Evolutionary conservation across 2,113 vertebrate species (phyloP), one percentile per base, ranked within the genome.

Genomic region (Cairina moschata): DNA sequence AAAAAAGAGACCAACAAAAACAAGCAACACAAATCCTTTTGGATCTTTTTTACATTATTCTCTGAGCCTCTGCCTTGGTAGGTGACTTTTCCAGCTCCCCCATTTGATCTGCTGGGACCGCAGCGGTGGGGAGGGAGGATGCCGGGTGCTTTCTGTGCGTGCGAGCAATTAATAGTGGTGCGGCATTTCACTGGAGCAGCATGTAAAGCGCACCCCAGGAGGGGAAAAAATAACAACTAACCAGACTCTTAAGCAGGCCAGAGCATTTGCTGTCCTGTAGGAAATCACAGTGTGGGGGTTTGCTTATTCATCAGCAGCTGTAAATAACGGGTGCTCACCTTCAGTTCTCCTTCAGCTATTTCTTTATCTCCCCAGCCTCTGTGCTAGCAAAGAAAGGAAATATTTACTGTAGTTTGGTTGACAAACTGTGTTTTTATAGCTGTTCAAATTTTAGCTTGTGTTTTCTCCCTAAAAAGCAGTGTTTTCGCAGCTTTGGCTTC

Each of bases 261-360:
- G 74, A 60, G 83, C 83, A 78, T 95, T 76, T 59, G 62, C 65
- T 93, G 75, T 88, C 72, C 81, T 86, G 82, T 48, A 95, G 83
- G 88, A 92, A 95, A 92, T 78, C 84, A 34, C 50, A 7, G 3
- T 18, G 81, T 52, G 83, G 78, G 78, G 90, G 56, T 18, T 85
- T 93, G 74, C 69, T 86, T 91, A 59, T 91, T 96, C 83, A 92
- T 38, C 68, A 72, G 2, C 65, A 77, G 72, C 83, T 81, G 90
- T 92, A 93, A 94, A 92, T 94, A 94, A 95, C 1, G 1, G 79
- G 79, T 8, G 3, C 69, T 95, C 93, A 94, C 92, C 95, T 97
- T 94, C 67, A 93, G 93, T 78, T 96, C 85, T 96, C 92, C 89
- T 96, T 92, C 91, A 91, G 75, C 82, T 56, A 23, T 67, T 93